These are phyloP conservation scores for Quadriops clusia DNA, from an alignment of 2,888 invertebrate species.

Conservation along the genomic window DNA sequence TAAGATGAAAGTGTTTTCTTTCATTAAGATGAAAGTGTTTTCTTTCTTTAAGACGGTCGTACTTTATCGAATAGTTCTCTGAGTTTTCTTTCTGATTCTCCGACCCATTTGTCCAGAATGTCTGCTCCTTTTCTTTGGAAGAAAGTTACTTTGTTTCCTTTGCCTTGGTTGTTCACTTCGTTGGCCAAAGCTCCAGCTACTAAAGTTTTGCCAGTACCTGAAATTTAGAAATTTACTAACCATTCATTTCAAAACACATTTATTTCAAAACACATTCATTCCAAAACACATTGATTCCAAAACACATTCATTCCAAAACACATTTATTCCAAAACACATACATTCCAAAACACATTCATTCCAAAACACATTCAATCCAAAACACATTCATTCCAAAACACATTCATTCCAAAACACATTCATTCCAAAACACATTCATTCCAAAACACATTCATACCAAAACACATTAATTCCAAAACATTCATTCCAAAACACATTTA, in stretches of 20 bases:
- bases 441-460: neutral
- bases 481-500: neutral
- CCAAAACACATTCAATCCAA: too few relatives aligned
- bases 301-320: too few relatives aligned
- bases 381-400: too few relatives aligned
- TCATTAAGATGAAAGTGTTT: too few relatives aligned
- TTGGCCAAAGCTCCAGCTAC: conserved; percentile 32
- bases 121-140: conserved; percentile 34
- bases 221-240: neutral
- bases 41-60: conserved; percentile 4
- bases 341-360: neutral
- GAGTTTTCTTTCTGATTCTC: conserved; percentile 33
- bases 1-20: too few relatives aligned
- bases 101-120: conserved; percentile 34
- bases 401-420: neutral
- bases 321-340: too few relatives aligned
- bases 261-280: too few relatives aligned
- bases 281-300: neutral
- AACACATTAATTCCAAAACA: neutral
- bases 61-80: conserved; percentile 30
- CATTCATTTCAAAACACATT: neutral
- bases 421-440: neutral
- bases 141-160: conserved; percentile 31
- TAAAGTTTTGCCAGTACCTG: conserved; percentile 35
- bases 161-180: conserved; percentile 29